Evolutionary conservation across 2,113 vertebrate genomes (phyloP).

Genomic region (Platysteira castanea): DNA sequence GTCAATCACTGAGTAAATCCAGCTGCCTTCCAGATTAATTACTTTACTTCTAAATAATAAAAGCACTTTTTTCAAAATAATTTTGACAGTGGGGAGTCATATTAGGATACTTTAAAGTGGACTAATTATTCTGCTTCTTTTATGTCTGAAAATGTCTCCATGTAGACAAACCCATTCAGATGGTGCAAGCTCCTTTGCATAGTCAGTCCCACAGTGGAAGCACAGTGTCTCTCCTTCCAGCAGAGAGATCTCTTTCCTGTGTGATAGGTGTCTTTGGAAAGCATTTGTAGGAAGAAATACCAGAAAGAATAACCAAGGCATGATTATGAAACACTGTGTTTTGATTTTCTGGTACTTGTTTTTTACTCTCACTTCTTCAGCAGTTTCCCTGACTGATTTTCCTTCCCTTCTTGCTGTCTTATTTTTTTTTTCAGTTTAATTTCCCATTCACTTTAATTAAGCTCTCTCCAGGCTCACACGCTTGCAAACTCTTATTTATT

Average conservation of each 20-base stretch:
- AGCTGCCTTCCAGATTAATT: conserved; percentile 15
- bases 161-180: background rate
- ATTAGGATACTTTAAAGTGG: background rate
- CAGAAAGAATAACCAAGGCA: background rate
- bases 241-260: background rate
- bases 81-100: background rate
- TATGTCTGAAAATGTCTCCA: background rate
- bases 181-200: background rate
- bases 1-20: background rate
- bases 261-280: background rate
- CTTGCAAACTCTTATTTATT: conserved; percentile 29
- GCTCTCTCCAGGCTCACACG: background rate
- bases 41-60: background rate
- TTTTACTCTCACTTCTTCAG: background rate
- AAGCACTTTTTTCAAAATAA: background rate
- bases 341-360: background rate
- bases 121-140: background rate
- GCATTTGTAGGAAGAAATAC: background rate
- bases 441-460: conserved; percentile 25
- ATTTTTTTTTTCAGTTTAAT: background rate
- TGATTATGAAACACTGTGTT: background rate
- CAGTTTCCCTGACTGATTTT: background rate
- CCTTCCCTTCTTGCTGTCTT: background rate
- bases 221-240: background rate
- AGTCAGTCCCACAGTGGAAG: background rate